Percentiles rank a stretch among this genome's conserved stretches.
Evolutionary conservation across 2,888 invertebrate genomes (phyloP).

Genomic region (Callosobruchus maculatus): DNA sequence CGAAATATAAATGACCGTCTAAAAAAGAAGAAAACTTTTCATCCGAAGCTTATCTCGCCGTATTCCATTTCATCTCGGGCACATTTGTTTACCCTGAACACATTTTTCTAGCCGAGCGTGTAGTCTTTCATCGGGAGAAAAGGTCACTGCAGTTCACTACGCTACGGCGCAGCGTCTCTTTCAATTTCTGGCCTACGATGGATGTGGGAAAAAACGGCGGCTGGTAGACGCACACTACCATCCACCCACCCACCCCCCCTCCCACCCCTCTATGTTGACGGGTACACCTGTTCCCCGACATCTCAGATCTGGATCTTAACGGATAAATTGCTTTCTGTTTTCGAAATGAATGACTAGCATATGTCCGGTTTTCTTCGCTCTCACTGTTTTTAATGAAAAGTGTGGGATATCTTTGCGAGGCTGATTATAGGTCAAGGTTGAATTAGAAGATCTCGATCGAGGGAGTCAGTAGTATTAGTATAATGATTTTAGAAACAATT

Average conservation of each 20-base stretch:
- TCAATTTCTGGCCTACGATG: constrained; percentile 12
- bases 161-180: constrained; percentile 13
- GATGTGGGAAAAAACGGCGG: constrained; percentile 24
- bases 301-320: constrained; percentile 1
- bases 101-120: background rate
- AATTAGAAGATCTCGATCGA: too few relatives aligned
- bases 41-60: background rate
- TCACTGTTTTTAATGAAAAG: background rate
- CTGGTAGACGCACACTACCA: constrained; percentile 17
- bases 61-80: background rate
- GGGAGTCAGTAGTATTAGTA: too few relatives aligned
- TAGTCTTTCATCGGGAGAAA: background rate
- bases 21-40: background rate
- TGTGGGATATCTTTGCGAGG: background rate
- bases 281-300: constrained; percentile 20
- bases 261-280: constrained; percentile 17
- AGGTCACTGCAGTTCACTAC: background rate
- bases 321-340: background rate
- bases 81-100: background rate
- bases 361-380: background rate
- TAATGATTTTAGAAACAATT: too few relatives aligned
- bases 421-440: background rate
- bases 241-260: constrained; percentile 17
- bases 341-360: background rate
- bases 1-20: background rate